phyloP scores from a whole-genome alignment of 64 coral and sea anemone species.

The Cladopsammia gracilis region DNA sequence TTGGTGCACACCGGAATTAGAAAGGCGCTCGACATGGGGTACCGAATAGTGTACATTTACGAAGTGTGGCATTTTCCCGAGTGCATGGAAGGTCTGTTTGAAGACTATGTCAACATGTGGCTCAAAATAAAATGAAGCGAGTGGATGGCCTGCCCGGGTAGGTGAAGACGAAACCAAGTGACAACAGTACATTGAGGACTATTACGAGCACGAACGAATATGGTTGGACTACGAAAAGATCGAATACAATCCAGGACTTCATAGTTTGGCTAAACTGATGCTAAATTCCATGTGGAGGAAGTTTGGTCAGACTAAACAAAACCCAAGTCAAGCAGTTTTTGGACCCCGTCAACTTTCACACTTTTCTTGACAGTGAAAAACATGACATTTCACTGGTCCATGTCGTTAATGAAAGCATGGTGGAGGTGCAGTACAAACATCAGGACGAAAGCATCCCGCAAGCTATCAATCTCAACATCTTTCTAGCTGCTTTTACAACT shows the following conservation, averaged over 20 bases:
- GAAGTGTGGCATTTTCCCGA: conserved; percentile 24
- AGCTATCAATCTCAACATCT: not conserved
- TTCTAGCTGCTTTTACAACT: not conserved
- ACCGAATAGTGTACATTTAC: not conserved
- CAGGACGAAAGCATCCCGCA: no score
- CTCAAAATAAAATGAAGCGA: not conserved
- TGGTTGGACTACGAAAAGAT: not conserved
- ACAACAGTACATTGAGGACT: not conserved
- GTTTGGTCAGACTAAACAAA: conserved; percentile 25
- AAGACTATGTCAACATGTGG: not conserved
- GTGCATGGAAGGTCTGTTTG: not conserved
- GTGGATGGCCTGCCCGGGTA: not conserved
- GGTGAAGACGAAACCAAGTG: not conserved
- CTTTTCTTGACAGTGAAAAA: not conserved
- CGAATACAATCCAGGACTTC: conserved; percentile 4
- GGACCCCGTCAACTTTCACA: not conserved
- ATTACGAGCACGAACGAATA: not conserved
- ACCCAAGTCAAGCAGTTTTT: not conserved
- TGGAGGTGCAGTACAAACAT: not conserved
- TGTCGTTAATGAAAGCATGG: not conserved
- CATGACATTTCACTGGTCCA: not conserved
- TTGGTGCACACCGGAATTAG: not conserved
- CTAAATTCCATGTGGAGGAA: conserved; percentile 59
- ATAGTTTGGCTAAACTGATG: not conserved
- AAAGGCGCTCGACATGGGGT: not conserved